Evolutionary conservation across 35 echinoderm and acorn worm species (phyloP).

Genomic region (Lytechinus pictus): DNA sequence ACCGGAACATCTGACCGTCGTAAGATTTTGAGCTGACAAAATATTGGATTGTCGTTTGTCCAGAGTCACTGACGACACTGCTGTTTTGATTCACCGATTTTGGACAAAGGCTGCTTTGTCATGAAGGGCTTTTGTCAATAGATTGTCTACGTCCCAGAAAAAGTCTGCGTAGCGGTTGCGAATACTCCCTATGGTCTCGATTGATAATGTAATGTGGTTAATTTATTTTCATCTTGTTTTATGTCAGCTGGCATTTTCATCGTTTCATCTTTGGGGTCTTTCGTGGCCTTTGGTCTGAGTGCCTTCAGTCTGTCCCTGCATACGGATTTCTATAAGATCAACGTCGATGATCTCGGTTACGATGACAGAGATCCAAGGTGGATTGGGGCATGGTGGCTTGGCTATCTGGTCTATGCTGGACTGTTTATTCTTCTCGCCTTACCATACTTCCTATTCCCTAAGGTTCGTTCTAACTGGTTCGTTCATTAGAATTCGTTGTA

Average conservation of each 20-base stretch:
- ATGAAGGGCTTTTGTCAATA: no score
- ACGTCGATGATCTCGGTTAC: neutral
- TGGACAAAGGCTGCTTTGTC: no score
- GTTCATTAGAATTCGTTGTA: no score
- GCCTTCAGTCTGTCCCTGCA: constrained; percentile 29
- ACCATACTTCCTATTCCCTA: constrained; percentile 64
- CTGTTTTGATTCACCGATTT: no score
- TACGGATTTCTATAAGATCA: constrained; percentile 61
- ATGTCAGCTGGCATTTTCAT: neutral
- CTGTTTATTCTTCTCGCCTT: constrained; percentile 9
- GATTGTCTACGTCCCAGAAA: no score
- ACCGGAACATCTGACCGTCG: no score
- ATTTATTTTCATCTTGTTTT: neutral
- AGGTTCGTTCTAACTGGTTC: neutral
- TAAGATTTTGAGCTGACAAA: no score
- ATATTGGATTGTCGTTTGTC: no score
- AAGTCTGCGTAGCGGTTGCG: no score
- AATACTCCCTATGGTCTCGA: no score
- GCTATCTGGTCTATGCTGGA: constrained; percentile 60
- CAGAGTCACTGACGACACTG: no score
- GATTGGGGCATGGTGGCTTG: constrained; percentile 79
- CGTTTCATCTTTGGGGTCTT: neutral
- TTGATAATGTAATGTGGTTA: no score
- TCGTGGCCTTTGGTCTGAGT: constrained; percentile 41
- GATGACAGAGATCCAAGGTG: constrained; percentile 52